These are phyloP conservation scores for Drosophila demipolita DNA, from an alignment of 2,888 invertebrate species.

Conservation along the genomic window DNA sequence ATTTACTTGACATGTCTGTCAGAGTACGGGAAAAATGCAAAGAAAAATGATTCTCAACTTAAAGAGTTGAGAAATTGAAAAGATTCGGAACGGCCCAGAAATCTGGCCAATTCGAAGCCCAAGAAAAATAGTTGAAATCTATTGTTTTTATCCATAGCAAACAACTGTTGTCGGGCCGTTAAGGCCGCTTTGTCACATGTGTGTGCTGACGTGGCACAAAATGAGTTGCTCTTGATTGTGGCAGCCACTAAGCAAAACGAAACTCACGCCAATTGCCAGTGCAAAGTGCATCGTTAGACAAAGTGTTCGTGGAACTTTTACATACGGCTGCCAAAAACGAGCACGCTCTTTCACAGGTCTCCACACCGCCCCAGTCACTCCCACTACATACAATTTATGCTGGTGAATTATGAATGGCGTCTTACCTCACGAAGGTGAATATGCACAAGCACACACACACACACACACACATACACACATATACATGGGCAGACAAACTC, in stretches of 20 bases:
- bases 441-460: constrained; percentile 3
- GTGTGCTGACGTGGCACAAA: constrained; percentile 70
- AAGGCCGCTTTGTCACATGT: constrained; percentile 53
- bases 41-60: constrained; percentile 59
- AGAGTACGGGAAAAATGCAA: constrained; percentile 24
- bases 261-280: constrained; percentile 57
- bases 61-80: constrained; percentile 63
- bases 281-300: constrained; percentile 78
- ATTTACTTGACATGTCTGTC: constrained; percentile 66
- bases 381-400: constrained; percentile 62
- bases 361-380: constrained; percentile 2
- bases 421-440: constrained; percentile 40
- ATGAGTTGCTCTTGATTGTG: constrained; percentile 80
- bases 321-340: constrained; percentile 71
- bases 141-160: constrained; percentile 44
- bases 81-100: constrained; percentile 12
- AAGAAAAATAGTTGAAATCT: constrained; percentile 55
- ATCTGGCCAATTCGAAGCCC: constrained; percentile 37
- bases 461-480: constrained; percentile 16
- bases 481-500: constrained; percentile 2
- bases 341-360: constrained; percentile 29
- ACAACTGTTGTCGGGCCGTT: constrained; percentile 30
- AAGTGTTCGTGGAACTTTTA: constrained; percentile 74
- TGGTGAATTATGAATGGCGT: constrained; percentile 72
- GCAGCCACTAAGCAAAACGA: constrained; percentile 46